These are phyloP conservation scores for Panthera uncia DNA, from an alignment of 2,113 vertebrate species.

Conservation along the genomic window DNA sequence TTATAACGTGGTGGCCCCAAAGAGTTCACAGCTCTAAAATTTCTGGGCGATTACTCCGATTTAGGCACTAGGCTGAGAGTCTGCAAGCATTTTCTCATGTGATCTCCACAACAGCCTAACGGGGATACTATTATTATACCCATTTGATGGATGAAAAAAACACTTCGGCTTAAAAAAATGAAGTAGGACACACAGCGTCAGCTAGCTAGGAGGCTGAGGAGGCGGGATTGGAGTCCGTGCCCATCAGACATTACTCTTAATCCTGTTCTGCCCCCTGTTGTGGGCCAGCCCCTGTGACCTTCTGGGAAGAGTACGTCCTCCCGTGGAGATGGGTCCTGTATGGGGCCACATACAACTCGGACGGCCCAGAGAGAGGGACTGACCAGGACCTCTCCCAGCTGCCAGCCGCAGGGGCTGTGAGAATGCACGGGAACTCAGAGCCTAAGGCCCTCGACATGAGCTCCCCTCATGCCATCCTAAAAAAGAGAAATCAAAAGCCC, in stretches of 20 bases:
- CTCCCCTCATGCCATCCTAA: conserved; percentile 79
- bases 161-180: neutral
- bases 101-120: neutral
- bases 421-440: conserved; percentile 78
- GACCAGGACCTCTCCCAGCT: conserved; percentile 53
- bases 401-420: conserved; percentile 76
- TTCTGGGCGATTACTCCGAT: neutral
- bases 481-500: conserved; percentile 78
- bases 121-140: neutral
- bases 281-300: neutral
- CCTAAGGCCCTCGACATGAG: conserved; percentile 76
- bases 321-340: neutral
- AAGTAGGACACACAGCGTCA: neutral
- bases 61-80: neutral
- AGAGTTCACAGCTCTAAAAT: neutral
- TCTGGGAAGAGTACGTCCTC: neutral
- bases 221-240: neutral
- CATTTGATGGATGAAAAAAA: neutral
- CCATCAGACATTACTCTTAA: neutral
- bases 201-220: neutral
- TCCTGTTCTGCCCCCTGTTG: neutral
- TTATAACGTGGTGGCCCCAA: neutral
- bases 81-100: neutral
- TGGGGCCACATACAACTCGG: no score
- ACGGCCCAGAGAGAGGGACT: rapidly evolving